Evolutionary conservation across 2,888 invertebrate species (phyloP).

Genomic region (Geotrupes spiniger): DNA sequence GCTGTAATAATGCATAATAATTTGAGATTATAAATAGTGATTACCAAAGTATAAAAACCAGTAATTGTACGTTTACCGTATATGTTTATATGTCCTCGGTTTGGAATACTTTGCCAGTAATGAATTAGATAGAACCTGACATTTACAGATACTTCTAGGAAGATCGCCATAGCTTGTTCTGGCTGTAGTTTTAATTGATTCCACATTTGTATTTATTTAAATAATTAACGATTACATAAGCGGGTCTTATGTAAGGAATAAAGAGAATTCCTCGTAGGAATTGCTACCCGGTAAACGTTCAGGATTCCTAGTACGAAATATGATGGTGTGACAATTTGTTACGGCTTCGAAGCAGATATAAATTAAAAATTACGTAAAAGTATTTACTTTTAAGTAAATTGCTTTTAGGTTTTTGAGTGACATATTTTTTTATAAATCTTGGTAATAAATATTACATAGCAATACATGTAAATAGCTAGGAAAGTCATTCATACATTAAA

Average conservation of each 20-base stretch:
- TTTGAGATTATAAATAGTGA: conserved; percentile 7
- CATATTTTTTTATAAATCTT: too few species aligned
- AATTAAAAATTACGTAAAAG: too few species aligned
- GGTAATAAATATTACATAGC: too few species aligned
- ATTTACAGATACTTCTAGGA: conserved; percentile 35
- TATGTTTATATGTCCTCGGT: conserved; percentile 41
- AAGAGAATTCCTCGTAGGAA: neutral
- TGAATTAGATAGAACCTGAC: conserved; percentile 43
- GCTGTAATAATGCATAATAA: conserved; percentile 6
- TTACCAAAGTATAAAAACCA: conserved; percentile 34
- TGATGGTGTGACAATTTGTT: too few species aligned
- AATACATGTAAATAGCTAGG: too few species aligned
- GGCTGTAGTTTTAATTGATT: neutral
- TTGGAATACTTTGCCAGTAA: conserved; percentile 37
- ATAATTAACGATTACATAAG: neutral
- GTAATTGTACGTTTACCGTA: conserved; percentile 41
- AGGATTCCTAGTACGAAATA: too few species aligned
- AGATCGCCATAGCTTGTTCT: conserved; percentile 13
- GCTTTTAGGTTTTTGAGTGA: too few species aligned
- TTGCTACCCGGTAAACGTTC: neutral
- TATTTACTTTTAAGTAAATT: too few species aligned
- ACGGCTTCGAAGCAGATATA: too few species aligned
- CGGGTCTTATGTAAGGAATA: neutral
- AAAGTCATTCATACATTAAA: too few species aligned
- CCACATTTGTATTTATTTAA: conserved; percentile 4